Evolutionary conservation across 1,140 invertebrate species (phyloP).

Genomic region (Zaprionus nigranus): DNA sequence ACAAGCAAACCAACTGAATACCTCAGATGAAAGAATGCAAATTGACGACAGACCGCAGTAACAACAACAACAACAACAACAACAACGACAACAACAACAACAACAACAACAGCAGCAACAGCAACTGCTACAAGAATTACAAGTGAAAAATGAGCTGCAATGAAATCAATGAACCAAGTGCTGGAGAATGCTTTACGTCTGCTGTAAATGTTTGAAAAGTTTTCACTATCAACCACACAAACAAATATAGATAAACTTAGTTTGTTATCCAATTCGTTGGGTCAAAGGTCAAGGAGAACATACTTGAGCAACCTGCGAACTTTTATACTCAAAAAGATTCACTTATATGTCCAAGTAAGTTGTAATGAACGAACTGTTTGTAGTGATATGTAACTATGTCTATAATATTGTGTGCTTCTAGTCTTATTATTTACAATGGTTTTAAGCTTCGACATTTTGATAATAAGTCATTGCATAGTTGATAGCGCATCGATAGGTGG

Average conservation of each 20-base stretch:
- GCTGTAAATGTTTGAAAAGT: slow-evolving; percentile 1
- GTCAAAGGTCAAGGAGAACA: background rate
- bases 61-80: background rate
- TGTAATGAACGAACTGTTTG: no score
- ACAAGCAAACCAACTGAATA: background rate
- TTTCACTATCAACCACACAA: background rate
- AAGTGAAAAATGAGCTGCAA: slow-evolving; percentile 6
- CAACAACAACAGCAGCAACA: background rate
- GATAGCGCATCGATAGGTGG: no score
- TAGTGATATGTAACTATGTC: no score
- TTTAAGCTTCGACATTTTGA: no score
- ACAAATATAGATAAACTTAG: background rate
- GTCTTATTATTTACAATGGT: no score
- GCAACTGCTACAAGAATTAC: background rate
- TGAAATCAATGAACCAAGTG: slow-evolving; percentile 3
- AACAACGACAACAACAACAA: background rate
- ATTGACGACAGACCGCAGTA: slow-evolving; percentile 13
- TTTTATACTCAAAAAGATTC: background rate
- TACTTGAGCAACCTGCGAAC: background rate
- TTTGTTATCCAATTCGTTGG: background rate
- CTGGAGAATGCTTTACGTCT: slow-evolving; percentile 2
- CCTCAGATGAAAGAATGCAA: slow-evolving; percentile 6
- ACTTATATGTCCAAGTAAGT: no score
- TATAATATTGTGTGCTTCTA: no score
- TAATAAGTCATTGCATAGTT: no score